These are phyloP conservation scores for Odocoileus virginianus DNA, from an alignment of 2,113 vertebrate species.

Conservation along the genomic window DNA sequence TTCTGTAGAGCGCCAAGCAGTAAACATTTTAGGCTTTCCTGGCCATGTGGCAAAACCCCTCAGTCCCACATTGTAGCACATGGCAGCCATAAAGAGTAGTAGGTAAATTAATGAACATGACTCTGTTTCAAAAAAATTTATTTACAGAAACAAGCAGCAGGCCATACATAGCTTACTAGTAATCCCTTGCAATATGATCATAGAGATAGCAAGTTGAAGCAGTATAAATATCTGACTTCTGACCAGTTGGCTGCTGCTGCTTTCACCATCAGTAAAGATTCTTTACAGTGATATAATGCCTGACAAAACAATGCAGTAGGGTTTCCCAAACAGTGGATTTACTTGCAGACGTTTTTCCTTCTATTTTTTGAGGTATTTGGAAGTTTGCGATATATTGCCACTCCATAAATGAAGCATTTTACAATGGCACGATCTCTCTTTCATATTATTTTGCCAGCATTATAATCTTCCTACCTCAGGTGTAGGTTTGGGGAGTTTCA, in stretches of 20 bases:
- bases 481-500: neutral
- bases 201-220: neutral
- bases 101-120: neutral
- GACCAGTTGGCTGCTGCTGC: neutral
- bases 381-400: neutral
- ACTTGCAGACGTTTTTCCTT: neutral
- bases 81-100: neutral
- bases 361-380: neutral
- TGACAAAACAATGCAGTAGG: neutral
- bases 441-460: neutral
- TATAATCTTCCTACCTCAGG: neutral
- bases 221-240: neutral
- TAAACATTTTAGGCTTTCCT: neutral
- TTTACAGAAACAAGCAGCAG: neutral
- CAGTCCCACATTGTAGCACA: neutral
- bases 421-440: neutral
- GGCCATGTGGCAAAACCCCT: neutral
- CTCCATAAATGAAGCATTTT: neutral
- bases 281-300: neutral
- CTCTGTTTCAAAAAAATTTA: neutral
- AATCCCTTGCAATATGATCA: neutral
- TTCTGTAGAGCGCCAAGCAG: neutral
- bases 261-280: neutral
- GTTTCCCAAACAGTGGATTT: neutral
- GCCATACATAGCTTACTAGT: neutral